Conservation (phyloP, 2,113 vertebrate species). For the Notechis scutatus region DNA sequence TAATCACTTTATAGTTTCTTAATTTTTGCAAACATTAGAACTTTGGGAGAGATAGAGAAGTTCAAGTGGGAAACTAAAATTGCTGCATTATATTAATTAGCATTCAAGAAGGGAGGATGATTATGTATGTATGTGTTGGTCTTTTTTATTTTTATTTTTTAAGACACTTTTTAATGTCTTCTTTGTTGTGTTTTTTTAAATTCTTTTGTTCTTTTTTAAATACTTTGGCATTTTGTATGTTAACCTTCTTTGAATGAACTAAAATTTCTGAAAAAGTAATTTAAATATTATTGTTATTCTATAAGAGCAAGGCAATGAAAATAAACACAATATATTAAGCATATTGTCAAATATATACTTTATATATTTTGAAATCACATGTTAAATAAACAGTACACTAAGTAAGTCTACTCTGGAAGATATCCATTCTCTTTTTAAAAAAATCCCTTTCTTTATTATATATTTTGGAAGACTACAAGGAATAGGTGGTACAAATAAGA, state of each 20-base stretch:
- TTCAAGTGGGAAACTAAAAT: neutral
- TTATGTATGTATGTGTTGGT: no score
- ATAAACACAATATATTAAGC: neutral
- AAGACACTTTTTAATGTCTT: no score
- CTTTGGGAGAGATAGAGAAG: neutral
- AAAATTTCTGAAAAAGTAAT: neutral
- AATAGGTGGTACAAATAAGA: neutral
- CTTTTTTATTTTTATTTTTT: no score
- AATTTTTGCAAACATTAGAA: neutral
- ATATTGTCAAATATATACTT: neutral
- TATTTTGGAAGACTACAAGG: neutral
- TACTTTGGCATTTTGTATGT: neutral
- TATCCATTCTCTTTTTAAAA: neutral
- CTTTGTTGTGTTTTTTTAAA: no score
- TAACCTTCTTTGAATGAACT: no score
- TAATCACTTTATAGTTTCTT: neutral
- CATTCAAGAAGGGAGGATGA: neutral
- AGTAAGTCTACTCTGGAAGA: neutral
- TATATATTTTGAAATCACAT: neutral
- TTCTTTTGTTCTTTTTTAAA: neutral
- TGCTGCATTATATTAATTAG: neutral
- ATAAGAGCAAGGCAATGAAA: neutral
- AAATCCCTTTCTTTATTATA: neutral
- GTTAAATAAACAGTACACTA: neutral
- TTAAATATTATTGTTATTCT: neutral